Evolutionary conservation across 2,888 invertebrate genomes (phyloP).

Genomic region (Noctua janthe): DNA sequence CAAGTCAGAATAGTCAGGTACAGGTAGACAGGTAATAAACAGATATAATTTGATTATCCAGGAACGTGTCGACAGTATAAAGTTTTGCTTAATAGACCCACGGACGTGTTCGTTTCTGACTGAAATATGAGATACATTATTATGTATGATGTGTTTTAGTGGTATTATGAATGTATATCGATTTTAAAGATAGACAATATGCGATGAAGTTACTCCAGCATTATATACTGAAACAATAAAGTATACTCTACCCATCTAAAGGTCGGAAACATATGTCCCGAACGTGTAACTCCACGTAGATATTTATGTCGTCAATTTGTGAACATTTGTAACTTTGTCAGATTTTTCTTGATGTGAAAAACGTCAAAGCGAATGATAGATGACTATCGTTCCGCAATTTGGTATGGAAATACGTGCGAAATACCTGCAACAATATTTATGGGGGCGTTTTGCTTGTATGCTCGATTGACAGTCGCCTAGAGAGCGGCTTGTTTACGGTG

Average conservation of each 20-base stretch:
- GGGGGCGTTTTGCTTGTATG: slow-evolving; percentile 69
- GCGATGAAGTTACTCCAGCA: slow-evolving; percentile 31
- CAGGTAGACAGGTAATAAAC: slow-evolving; percentile 20
- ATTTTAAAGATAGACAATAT: slow-evolving; percentile 42
- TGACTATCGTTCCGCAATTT: slow-evolving; percentile 78
- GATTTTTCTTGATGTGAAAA: slow-evolving; percentile 77
- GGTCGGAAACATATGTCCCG: slow-evolving; percentile 53
- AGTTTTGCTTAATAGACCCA: slow-evolving; percentile 6
- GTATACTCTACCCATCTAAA: slow-evolving; percentile 44
- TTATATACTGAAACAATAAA: slow-evolving; percentile 45
- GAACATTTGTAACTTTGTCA: slow-evolving; percentile 77
- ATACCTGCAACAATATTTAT: slow-evolving; percentile 79
- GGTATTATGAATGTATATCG: slow-evolving; percentile 6
- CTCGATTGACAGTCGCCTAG: slow-evolving; percentile 81
- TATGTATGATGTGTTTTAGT: background rate
- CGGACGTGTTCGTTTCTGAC: background rate
- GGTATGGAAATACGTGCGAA: slow-evolving; percentile 75
- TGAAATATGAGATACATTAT: background rate
- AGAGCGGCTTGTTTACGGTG: slow-evolving; percentile 78
- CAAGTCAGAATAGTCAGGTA: slow-evolving; percentile 8
- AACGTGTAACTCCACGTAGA: slow-evolving; percentile 52
- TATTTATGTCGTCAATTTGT: slow-evolving; percentile 75
- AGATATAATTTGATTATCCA: slow-evolving; percentile 22
- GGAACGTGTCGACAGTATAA: slow-evolving; percentile 6
- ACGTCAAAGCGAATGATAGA: slow-evolving; percentile 81